Evolutionary conservation across 2,113 vertebrate genomes (phyloP), one percentile per base, ranked within the genome.

Genomic region (Sprattus sprattus): DNA sequence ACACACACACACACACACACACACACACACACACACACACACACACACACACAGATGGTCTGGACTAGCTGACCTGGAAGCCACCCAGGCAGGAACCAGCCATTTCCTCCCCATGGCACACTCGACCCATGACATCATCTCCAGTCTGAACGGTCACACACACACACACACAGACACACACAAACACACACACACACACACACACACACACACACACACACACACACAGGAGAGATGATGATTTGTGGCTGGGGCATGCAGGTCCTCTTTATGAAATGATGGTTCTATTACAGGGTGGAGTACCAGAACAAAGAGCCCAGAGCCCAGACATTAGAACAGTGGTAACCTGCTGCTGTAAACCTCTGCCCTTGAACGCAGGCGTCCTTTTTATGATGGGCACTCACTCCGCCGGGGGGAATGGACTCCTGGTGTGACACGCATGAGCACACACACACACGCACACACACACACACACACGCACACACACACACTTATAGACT

Each of bases 21-120:
- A 67, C 22, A 67, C 64, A 67, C 64, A 67, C 64, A 67, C 64
- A n/a, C n/a, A 64, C 57, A 64, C 57, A 64, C 57, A 64, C 20
- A n/a, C 57, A 71, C 25, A 71, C 64, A 71, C 64, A 71, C 64
- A 71, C 64, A 71, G 64, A 71, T 71, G 64, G 64, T 71, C 64
- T 71, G 64, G 64, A 71, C 64, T 71, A 28, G 25, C 64, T 32
- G 64, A 71, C 64, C 64, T 71, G 64, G 64, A 25, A 71, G 15
- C 28, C 64, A 28, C 64, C 64, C 64, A 71, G 64, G n/a, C 64
- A 71, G 25, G 64, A 71, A 25, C 64, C 64, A 71, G 28, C 64
- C 64, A 71, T 67, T 67, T 67, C 60, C 54, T 60, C 54, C 60
- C 10, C n/a, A 22, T 67, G 60, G 60, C 60, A 54, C 16, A 54